Conservation (phyloP, 2,888 invertebrate species). For the Tetropium fuscum region DNA sequence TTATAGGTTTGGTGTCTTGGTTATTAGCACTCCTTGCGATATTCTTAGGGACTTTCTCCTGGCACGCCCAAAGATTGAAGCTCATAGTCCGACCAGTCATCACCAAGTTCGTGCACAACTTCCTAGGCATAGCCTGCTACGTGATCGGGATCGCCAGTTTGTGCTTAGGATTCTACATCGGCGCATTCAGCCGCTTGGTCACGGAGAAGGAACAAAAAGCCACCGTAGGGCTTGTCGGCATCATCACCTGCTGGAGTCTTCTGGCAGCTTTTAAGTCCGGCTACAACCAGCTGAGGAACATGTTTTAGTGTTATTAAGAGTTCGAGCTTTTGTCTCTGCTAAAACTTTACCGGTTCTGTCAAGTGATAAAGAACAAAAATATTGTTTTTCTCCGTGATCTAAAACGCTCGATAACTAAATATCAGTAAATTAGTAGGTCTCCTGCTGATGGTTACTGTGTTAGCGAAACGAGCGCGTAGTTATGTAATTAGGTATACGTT, state of each 20-base stretch:
- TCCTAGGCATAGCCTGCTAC: slow-evolving; percentile 38
- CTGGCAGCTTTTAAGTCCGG: slow-evolving; percentile 5
- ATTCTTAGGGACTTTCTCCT: slow-evolving; percentile 35
- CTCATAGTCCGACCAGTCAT: slow-evolving; percentile 31
- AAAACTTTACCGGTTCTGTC: too few relatives aligned
- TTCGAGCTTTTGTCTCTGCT: too few relatives aligned
- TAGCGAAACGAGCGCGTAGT: too few relatives aligned
- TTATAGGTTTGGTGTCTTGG: slow-evolving; percentile 42
- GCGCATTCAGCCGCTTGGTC: slow-evolving; percentile 2
- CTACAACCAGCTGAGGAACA: slow-evolving; percentile 10
- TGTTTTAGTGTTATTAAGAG: too few relatives aligned
- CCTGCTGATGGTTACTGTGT: too few relatives aligned
- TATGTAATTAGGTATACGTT: too few relatives aligned
- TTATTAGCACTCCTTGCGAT: slow-evolving; percentile 38
- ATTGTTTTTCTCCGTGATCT: too few relatives aligned
- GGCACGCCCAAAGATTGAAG: slow-evolving; percentile 31
- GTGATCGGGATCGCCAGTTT: slow-evolving; percentile 40
- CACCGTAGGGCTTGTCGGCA: background rate
- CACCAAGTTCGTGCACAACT: slow-evolving; percentile 41
- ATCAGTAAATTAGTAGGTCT: too few relatives aligned
- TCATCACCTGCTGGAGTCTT: slow-evolving; percentile 11
- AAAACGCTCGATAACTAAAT: too few relatives aligned
- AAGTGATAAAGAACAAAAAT: too few relatives aligned
- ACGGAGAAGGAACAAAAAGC: slow-evolving; percentile 1
- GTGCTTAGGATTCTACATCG: slow-evolving; percentile 30